A percentile compares a stretch with the other conserved stretches of the same genome.
Evolutionary conservation across 2,797 vertebrate species (phyloP).

Genomic region (Danio kyathit): DNA sequence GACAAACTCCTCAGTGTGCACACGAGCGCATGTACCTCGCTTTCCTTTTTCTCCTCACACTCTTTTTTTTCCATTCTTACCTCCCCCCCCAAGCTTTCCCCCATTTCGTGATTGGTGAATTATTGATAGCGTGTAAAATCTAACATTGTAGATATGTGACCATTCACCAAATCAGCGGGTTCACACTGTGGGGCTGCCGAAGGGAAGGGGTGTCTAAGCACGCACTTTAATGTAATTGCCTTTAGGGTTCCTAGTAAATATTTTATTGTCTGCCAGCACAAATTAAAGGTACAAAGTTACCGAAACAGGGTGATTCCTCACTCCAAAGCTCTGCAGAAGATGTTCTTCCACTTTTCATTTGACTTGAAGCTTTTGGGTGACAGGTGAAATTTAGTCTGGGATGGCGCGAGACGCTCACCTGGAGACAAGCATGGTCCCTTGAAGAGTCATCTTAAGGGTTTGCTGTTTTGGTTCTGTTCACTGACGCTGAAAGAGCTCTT

Average conservation of each 20-base stretch:
- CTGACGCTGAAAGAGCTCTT: conserved; percentile 34
- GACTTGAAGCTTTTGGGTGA: conserved; percentile 21
- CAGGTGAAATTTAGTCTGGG: background rate
- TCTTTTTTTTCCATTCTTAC: conserved; percentile 54
- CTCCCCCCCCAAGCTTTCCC: conserved; percentile 49
- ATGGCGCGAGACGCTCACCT: background rate
- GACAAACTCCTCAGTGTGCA: conserved; percentile 62
- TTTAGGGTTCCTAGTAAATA: conserved; percentile 91
- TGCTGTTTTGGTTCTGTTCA: conserved; percentile 27
- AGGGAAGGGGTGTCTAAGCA: conserved; percentile 90
- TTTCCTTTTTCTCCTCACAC: conserved; percentile 47
- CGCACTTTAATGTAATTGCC: conserved; percentile 94
- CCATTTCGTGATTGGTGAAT: conserved; percentile 77
- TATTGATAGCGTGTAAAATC: conserved; percentile 93
- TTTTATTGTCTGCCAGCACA: conserved; percentile 91
- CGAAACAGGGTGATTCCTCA: conserved; percentile 53
- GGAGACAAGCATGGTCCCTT: background rate
- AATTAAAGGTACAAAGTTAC: conserved; percentile 84
- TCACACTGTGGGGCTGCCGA: conserved; percentile 82
- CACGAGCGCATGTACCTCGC: conserved; percentile 49
- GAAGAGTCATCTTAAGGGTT: conserved; percentile 3
- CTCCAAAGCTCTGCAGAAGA: conserved; percentile 63
- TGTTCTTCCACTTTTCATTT: conserved; percentile 53
- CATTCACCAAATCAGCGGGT: conserved; percentile 88
- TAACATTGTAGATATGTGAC: conserved; percentile 90